Evolutionary conservation across 2,888 invertebrate species (phyloP).

Genomic region (Polydesmus complanatus): DNA sequence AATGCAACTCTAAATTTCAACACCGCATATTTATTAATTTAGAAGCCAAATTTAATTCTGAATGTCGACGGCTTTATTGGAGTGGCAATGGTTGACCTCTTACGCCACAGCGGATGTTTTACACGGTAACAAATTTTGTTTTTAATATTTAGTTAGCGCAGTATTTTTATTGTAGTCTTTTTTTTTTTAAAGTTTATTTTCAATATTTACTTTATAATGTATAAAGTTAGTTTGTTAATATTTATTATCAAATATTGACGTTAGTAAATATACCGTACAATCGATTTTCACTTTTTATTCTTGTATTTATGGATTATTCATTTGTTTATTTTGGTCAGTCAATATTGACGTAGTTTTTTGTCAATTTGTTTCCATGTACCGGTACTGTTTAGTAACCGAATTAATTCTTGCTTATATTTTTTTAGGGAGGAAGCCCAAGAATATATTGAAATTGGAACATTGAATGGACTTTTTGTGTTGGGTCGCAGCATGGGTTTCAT

Average conservation of each 20-base stretch:
- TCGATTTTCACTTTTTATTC: not conserved
- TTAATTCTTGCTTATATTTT: no score
- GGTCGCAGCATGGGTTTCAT: conserved; percentile 98
- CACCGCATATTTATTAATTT: conserved; percentile 19
- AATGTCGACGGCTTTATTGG: conserved; percentile 99
- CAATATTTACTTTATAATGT: no score
- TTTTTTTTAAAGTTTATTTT: not conserved
- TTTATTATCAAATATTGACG: no score
- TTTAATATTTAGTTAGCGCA: conserved; percentile 22
- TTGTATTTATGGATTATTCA: not conserved
- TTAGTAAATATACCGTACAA: no score
- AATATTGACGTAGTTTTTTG: no score
- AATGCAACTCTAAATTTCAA: not conserved
- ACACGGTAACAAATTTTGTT: conserved; percentile 70
- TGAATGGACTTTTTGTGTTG: conserved; percentile 95
- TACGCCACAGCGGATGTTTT: conserved; percentile 85
- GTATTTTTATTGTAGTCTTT: no score
- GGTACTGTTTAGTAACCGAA: not conserved
- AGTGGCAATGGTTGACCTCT: conserved; percentile 90
- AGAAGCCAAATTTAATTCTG: conserved; percentile 96
- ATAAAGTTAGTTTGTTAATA: not conserved
- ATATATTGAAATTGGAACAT: conserved; percentile 91
- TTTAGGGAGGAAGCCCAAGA: conserved; percentile 86
- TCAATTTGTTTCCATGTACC: not conserved
- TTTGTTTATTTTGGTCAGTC: no score